These are phyloP conservation scores for Muntiacus muntjak DNA, from an alignment of 2,113 vertebrate species.

Conservation along the genomic window DNA sequence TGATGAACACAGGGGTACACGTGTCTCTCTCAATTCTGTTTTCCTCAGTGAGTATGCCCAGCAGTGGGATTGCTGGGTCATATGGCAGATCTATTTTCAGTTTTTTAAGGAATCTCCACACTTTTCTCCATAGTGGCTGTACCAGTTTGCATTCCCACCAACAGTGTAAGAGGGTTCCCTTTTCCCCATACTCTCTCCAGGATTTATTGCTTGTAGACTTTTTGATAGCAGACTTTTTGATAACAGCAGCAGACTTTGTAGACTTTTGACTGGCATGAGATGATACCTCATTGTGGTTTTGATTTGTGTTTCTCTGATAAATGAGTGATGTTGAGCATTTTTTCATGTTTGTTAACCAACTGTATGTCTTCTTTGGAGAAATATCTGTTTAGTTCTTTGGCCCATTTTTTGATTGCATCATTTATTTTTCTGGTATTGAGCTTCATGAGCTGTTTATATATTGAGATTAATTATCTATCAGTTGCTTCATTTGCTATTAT, in stretches of 20 bases:
- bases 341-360: not conserved
- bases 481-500: not conserved
- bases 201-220: not conserved
- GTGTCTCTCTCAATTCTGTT: not conserved
- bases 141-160: not conserved
- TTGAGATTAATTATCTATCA: not conserved
- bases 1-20: not conserved
- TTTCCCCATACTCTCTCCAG: not conserved
- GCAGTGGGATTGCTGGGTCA: not conserved
- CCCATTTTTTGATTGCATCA: not conserved
- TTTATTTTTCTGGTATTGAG: not conserved
- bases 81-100: not conserved
- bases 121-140: not conserved
- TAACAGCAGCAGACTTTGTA: not conserved
- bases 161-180: not conserved
- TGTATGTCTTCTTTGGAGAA: not conserved
- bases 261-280: not conserved
- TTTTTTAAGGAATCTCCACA: not conserved
- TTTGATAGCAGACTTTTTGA: not conserved
- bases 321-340: not conserved
- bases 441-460: not conserved
- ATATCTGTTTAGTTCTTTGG: not conserved
- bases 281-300: not conserved
- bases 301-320: not conserved
- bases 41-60: not conserved